Base-by-base conservation (phyloP, 1,140 invertebrate genomes). In the Saccostrea glomerata region DNA sequence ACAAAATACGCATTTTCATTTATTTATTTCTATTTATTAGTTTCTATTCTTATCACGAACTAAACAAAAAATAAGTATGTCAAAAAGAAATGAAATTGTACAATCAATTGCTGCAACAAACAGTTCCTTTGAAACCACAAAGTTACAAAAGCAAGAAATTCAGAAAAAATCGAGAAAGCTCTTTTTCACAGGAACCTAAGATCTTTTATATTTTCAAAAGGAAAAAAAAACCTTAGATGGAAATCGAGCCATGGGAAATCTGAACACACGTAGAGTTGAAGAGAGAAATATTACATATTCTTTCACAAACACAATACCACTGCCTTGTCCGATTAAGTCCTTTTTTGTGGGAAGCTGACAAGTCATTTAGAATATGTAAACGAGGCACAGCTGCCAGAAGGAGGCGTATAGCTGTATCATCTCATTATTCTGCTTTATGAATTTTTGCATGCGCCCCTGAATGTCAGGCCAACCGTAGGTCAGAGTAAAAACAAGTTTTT, bases 201-300 rank as follows among this genome's bases (percentile, higher is more conserved):
- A 47, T 47, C 47, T 47, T 47, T 47, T 47, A 47, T 9, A 47
- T 47, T 47, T 47, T 47, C 47, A 6, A 47, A 47, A 47, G 9
- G n/a, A n/a, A 9, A 47, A 47, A 47, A 47, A 47, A 47, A 47
- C 5, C 47, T 47, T 47, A 47, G 30, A 63, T n/a, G 17, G 58
- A 20, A 63, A 20, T 63, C n/a, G 58, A 63, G n/a, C 25, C 70
- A 23, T 77, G 70, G 70, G 70, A 36, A 77, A 30, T 30, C 36
- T 9, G 17, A 77, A 25, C 15, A 15, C 70, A 77, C 70, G 23
- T 12, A 13, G 70, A 77, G 70, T 77, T 77, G 70, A 36, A 30
- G 70, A 30, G 70, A 77, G 70, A 77, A 77, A 77, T 77, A 77
- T 77, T 77, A 77, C 70, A 77, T 77, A 77, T 77, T 77, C 70